A percentile compares a stretch with the other conserved stretches of the same genome.
phyloP scores from a whole-genome alignment of 2,888 invertebrate species.

The Agriopis marginaria region DNA sequence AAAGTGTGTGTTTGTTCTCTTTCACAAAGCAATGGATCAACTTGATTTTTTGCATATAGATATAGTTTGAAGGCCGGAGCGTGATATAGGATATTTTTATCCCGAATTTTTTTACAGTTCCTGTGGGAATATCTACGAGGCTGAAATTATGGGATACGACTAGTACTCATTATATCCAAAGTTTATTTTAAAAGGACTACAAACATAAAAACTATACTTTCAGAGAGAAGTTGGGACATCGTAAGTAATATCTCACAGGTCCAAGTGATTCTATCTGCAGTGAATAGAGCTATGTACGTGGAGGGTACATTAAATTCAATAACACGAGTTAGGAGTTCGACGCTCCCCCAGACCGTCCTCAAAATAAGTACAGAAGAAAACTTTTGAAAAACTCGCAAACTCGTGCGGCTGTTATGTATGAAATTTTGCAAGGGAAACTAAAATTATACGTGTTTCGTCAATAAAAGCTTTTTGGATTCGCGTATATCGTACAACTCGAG shows the following conservation, averaged over 20 bases:
- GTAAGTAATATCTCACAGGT: constrained; percentile 58
- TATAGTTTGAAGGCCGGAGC: no score
- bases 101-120: no score
- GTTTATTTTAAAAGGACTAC: no score
- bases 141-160: no score
- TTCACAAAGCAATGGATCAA: no score
- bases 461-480: constrained; percentile 53
- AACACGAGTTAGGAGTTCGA: constrained; percentile 85
- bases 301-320: constrained; percentile 85
- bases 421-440: constrained; percentile 64
- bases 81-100: no score
- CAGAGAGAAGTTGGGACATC: no score
- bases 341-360: constrained; percentile 84
- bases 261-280: constrained; percentile 76
- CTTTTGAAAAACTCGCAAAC: constrained; percentile 79
- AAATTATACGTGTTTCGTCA: constrained; percentile 56
- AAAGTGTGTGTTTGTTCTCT: no score
- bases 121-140: no score
- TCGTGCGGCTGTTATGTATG: constrained; percentile 75
- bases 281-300: constrained; percentile 74
- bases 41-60: no score
- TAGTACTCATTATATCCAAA: no score
- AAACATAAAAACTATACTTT: no score
- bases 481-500: constrained; percentile 34
- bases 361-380: constrained; percentile 84